Conservation (phyloP, 2,888 invertebrate genomes). For the Anticlea derivata region DNA sequence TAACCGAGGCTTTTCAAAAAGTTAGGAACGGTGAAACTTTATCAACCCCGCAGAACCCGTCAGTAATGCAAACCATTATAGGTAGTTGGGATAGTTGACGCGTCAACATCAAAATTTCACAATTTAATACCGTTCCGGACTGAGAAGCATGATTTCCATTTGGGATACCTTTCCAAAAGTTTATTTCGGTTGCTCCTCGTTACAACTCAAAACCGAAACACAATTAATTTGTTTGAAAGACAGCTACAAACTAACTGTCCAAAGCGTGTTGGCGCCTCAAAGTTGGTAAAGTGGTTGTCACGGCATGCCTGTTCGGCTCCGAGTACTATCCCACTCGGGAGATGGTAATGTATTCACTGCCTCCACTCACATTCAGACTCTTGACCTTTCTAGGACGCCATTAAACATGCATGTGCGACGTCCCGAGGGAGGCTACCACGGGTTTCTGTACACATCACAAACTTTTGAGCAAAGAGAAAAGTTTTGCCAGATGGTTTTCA, state of each 20-base stretch:
- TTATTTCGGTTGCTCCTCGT: constrained; percentile 69
- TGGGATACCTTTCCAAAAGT: constrained; percentile 67
- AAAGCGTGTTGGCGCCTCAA: constrained; percentile 60
- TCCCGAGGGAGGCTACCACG: constrained; percentile 66
- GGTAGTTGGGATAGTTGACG: constrained; percentile 11
- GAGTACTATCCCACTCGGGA: constrained; percentile 59
- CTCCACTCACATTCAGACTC: constrained; percentile 69
- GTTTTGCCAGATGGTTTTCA: constrained; percentile 67
- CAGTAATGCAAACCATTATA: constrained; percentile 31
- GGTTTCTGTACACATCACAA: constrained; percentile 72
- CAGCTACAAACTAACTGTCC: constrained; percentile 79
- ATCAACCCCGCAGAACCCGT: constrained; percentile 27
- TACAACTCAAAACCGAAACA: constrained; percentile 74
- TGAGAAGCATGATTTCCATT: constrained; percentile 53
- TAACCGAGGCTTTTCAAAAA: background rate
- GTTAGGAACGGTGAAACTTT: background rate
- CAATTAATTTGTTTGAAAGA: constrained; percentile 81
- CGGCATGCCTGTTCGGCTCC: constrained; percentile 49
- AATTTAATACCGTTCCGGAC: constrained; percentile 54
- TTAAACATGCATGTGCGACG: constrained; percentile 77
- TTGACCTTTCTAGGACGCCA: constrained; percentile 80
- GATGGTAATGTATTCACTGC: constrained; percentile 77
- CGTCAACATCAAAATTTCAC: constrained; percentile 51
- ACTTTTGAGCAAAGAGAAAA: constrained; percentile 76
- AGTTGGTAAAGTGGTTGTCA: constrained; percentile 73